Conservation (phyloP, 2,797 vertebrate genomes). For the Dipus sagitta region DNA sequence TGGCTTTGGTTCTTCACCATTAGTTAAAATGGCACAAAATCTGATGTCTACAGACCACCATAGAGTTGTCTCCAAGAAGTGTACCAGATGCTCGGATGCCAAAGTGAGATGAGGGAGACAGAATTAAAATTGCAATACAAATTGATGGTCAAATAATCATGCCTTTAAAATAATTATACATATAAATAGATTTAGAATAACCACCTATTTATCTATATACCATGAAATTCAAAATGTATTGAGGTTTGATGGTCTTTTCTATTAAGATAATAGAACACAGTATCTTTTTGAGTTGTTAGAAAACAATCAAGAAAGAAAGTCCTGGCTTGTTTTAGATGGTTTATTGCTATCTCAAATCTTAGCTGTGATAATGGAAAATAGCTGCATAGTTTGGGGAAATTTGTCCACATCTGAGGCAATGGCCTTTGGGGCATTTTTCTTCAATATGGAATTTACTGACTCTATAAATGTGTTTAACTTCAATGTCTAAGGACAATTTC, state of each 20-base stretch:
- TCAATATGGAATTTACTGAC: background rate
- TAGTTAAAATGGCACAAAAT: background rate
- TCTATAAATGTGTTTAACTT: background rate
- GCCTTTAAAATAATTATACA: constrained; percentile 3
- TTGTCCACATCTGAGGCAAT: background rate
- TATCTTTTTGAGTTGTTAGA: background rate
- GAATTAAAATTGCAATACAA: constrained; percentile 27
- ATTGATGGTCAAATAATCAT: background rate
- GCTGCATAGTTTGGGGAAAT: background rate
- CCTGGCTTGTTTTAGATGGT: background rate
- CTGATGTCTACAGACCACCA: background rate
- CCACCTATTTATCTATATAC: background rate
- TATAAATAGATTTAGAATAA: background rate
- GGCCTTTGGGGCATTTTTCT: background rate
- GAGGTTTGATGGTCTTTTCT: background rate
- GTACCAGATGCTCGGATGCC: background rate
- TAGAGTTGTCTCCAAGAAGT: background rate
- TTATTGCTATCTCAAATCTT: constrained; percentile 8
- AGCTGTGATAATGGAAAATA: background rate
- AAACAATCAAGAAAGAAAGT: background rate
- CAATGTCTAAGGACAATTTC: background rate
- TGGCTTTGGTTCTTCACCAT: background rate
- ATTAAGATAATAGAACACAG: constrained; percentile 32
- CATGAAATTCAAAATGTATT: constrained; percentile 26
- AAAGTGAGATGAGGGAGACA: background rate